phyloP scores from a whole-genome alignment of 2,113 vertebrate genomes.

The Burhinus oedicnemus region DNA sequence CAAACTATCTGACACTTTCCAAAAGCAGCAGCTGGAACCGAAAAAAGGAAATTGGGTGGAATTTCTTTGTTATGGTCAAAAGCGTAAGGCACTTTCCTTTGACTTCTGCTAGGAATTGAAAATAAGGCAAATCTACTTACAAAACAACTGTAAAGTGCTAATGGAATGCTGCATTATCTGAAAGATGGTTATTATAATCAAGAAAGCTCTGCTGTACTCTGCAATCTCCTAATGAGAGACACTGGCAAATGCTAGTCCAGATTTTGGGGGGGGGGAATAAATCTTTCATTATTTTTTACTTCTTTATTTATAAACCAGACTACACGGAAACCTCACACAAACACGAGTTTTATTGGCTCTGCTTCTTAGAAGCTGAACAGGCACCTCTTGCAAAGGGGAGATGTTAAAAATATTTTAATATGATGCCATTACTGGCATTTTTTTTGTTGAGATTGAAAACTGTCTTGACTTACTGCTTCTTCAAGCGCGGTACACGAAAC shows the following conservation, averaged over 20 bases:
- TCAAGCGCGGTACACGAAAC: neutral
- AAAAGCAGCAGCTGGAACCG: neutral
- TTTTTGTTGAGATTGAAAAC: neutral
- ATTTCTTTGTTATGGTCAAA: neutral
- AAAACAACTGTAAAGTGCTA: constrained; percentile 7
- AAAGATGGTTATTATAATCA: constrained; percentile 63
- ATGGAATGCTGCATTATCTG: constrained; percentile 28
- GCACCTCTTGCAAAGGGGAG: neutral
- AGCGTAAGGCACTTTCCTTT: neutral
- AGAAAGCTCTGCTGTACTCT: constrained; percentile 17
- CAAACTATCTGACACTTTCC: neutral
- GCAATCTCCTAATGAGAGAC: constrained; percentile 43
- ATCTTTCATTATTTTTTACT: neutral
- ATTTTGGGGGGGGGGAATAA: neutral
- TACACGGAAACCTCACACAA: neutral
- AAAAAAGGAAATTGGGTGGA: neutral
- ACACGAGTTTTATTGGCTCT: neutral
- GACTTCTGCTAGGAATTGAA: constrained; percentile 13
- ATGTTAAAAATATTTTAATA: neutral
- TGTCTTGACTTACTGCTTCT: neutral
- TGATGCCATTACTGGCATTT: neutral
- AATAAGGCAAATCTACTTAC: constrained; percentile 44
- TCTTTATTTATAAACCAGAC: neutral
- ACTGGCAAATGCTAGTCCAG: neutral
- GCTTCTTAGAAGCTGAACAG: neutral